phyloP scores from a whole-genome alignment of 2,113 vertebrate species.

The Bambusicola thoracicus region DNA sequence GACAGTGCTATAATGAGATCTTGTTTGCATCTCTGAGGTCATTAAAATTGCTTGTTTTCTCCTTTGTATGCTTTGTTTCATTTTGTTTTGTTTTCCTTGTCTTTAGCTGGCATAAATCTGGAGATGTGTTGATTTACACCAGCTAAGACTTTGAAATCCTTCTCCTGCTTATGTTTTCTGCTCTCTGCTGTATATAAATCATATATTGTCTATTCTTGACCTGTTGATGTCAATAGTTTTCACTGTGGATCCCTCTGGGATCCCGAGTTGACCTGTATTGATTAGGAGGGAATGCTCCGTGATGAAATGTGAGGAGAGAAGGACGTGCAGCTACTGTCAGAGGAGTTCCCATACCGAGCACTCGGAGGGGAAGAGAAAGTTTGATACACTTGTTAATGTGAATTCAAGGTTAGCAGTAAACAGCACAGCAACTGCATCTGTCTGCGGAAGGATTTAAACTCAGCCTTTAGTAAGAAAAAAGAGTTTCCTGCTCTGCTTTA shows the following conservation, averaged over 20 bases:
- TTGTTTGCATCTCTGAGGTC: not conserved
- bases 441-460: slow-evolving; percentile 43
- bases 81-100: not conserved
- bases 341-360: not conserved
- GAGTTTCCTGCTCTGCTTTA: slow-evolving; percentile 35
- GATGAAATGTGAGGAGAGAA: not conserved
- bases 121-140: not conserved
- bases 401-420: slow-evolving; percentile 61
- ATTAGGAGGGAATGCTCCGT: not conserved
- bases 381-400: slow-evolving; percentile 35
- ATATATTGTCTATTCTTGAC: not conserved
- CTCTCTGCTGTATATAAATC: not conserved
- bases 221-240: slow-evolving; percentile 46
- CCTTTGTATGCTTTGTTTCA: rapidly evolving
- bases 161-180: not conserved
- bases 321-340: not conserved
- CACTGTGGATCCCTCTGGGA: not conserved
- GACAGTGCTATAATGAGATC: not conserved
- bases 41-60: not conserved
- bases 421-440: slow-evolving; percentile 32
- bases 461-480: slow-evolving; percentile 49
- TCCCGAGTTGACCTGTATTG: slow-evolving; percentile 2
- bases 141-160: not conserved
- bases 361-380: not conserved
- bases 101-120: not conserved